phyloP scores from a whole-genome alignment of 2,888 invertebrate species.

The Torymus tubicola region DNA sequence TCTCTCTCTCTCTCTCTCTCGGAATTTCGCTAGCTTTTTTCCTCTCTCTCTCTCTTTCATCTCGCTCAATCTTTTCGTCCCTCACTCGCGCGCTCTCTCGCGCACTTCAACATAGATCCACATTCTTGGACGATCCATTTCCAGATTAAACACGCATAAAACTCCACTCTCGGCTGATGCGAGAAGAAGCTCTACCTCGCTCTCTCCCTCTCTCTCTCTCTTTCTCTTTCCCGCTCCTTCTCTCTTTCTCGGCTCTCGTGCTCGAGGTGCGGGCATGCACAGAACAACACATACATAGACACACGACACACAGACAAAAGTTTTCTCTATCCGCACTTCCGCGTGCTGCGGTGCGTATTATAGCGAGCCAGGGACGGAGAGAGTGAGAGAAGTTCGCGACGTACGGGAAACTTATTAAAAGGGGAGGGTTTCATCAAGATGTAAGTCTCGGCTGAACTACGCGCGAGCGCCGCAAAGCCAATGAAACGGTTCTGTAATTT shows the following conservation, averaged over 20 bases:
- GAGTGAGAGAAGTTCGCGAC: conserved; percentile 1
- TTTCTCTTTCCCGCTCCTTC: no score
- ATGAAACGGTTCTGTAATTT: conserved; percentile 42
- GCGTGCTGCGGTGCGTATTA: conserved; percentile 14
- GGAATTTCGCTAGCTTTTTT: conserved; percentile 56
- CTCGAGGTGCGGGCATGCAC: not conserved
- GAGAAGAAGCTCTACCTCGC: conserved; percentile 14
- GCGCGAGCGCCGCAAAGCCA: conserved; percentile 17
- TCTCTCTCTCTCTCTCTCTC: conserved; percentile 54
- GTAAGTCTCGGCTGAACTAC: conserved; percentile 20
- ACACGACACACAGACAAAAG: not conserved
- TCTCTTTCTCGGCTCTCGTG: not conserved
- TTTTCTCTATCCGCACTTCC: conserved; percentile 11
- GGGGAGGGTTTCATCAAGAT: conserved; percentile 37
- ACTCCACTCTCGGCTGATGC: conserved; percentile 67
- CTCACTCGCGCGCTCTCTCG: conserved; percentile 46
- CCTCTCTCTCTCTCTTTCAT: conserved; percentile 48
- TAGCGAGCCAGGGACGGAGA: not conserved
- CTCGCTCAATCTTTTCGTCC: conserved; percentile 57
- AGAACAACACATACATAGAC: not conserved
- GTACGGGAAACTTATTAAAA: conserved; percentile 32
- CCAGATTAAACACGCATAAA: conserved; percentile 75
- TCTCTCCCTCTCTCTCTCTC: not conserved
- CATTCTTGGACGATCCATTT: conserved; percentile 74
- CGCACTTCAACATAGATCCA: conserved; percentile 62